phyloP scores from a whole-genome alignment of 2,113 vertebrate genomes.

The Formicarius rufipectus region DNA sequence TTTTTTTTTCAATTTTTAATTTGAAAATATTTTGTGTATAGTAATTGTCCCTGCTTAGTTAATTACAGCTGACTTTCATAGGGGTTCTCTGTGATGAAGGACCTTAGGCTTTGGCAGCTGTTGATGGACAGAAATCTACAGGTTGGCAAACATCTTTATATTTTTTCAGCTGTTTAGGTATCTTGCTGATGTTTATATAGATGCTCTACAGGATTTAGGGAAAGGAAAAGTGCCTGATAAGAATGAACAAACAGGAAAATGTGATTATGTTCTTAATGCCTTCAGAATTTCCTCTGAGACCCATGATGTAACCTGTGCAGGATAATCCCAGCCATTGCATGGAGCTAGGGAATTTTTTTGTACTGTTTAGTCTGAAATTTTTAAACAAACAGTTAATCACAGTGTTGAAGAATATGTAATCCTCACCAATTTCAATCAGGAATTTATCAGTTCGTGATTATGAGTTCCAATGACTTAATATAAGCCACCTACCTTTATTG shows the following conservation, averaged over 20 bases:
- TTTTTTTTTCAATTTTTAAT: not conserved
- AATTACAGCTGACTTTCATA: not conserved
- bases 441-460: not conserved
- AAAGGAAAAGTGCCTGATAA: not conserved
- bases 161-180: slow-evolving; percentile 1
- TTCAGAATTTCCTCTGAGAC: not conserved
- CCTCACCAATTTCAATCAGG: not conserved
- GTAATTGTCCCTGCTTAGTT: not conserved
- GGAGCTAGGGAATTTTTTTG: not conserved
- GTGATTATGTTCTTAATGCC: not conserved
- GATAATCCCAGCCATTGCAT: not conserved
- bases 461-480: not conserved
- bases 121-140: not conserved
- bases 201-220: not conserved
- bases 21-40: not conserved
- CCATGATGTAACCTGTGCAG: not conserved
- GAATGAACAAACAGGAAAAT: slow-evolving; percentile 30
- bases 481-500: not conserved
- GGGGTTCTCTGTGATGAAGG: not conserved
- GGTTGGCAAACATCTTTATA: not conserved
- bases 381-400: not conserved
- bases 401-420: not conserved
- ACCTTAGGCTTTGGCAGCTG: not conserved
- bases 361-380: not conserved
- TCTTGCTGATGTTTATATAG: not conserved